Conservation (phyloP, 2,797 vertebrate genomes). For the Calcarius lapponicus region DNA sequence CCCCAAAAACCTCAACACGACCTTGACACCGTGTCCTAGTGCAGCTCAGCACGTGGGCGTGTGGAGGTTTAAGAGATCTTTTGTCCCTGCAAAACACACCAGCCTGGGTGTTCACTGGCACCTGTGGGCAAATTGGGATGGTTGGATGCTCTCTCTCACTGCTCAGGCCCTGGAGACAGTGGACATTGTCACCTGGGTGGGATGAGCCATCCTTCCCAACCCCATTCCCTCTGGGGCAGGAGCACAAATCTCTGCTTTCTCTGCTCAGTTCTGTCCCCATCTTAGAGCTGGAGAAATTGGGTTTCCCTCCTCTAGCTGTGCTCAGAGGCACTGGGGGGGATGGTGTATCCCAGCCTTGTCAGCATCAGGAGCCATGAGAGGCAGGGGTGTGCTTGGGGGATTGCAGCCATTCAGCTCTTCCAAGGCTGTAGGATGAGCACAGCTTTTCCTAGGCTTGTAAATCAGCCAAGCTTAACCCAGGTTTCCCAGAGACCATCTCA, state of each 20-base stretch:
- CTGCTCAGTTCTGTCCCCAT: not conserved
- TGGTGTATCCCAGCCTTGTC: not conserved
- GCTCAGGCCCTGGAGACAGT: not conserved
- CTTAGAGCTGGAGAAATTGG: not conserved
- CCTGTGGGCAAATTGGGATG: not conserved
- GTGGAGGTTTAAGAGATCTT: not conserved
- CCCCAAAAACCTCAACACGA: not conserved
- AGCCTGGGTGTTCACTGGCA: rapidly evolving
- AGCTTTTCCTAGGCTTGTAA: not conserved
- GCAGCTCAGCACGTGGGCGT: not conserved
- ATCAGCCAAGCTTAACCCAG: not conserved
- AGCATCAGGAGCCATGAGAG: not conserved
- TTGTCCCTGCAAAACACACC: not conserved
- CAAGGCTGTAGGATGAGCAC: not conserved
- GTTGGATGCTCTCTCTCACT: not conserved
- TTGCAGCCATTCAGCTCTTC: not conserved
- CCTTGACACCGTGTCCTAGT: not conserved
- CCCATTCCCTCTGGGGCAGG: rapidly evolving
- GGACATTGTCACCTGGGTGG: not conserved
- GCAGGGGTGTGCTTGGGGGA: not conserved
- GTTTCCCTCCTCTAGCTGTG: not conserved
- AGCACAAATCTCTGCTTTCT: not conserved
- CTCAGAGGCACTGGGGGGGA: not conserved
- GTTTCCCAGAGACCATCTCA: not conserved
- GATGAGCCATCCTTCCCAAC: not conserved